phyloP scores from a whole-genome alignment of 1,140 invertebrate species.

The Chlorops oryzae region DNA sequence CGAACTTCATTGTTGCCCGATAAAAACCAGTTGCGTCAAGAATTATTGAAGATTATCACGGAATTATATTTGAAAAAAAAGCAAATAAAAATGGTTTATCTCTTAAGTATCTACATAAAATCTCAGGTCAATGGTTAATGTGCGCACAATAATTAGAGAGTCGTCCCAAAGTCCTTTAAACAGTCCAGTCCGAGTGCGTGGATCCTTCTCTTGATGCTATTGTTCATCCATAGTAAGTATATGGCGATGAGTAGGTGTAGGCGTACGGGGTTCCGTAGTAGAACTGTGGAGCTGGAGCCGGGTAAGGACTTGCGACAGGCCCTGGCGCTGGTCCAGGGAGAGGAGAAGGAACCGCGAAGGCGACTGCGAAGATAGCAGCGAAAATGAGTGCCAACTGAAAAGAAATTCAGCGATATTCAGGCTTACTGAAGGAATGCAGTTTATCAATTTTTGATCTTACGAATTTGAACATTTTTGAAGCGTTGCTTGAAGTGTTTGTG shows the following conservation, averaged over 20 bases:
- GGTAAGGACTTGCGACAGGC: slow-evolving; percentile 32
- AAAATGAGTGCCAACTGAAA: slow-evolving; percentile 32
- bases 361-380: slow-evolving; percentile 37
- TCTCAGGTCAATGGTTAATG: no score
- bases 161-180: no score
- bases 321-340: slow-evolving; percentile 26
- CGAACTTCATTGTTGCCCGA: no score
- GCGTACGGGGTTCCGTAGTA: slow-evolving; percentile 37
- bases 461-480: slow-evolving; percentile 39
- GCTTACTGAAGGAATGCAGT: neutral
- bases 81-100: no score
- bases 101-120: no score
- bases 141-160: no score
- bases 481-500: slow-evolving; percentile 24
- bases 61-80: no score
- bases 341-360: slow-evolving; percentile 30
- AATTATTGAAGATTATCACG: no score
- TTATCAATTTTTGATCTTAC: neutral
- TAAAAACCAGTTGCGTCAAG: no score
- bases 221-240: slow-evolving; percentile 40
- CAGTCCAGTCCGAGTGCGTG: neutral
- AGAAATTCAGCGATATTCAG: neutral
- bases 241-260: slow-evolving; percentile 32
- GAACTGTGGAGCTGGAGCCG: slow-evolving; percentile 28
- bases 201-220: no score